These are phyloP conservation scores for Diadema setosum DNA, from an alignment of 35 echinoderm and acorn worm genomes.

Conservation along the genomic window DNA sequence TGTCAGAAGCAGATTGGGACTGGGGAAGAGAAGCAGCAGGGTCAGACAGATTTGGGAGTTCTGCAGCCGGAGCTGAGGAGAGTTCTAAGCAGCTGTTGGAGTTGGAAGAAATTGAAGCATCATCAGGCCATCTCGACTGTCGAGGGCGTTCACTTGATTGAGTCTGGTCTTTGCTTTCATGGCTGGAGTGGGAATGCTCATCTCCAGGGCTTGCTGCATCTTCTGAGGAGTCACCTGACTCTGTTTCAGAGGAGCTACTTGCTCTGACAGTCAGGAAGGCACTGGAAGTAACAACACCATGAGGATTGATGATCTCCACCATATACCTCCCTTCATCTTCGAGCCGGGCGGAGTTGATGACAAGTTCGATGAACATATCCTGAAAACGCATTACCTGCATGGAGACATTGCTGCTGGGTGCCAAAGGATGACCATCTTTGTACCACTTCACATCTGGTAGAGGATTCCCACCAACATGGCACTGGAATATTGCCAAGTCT, in stretches of 20 bases:
- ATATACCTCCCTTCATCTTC: slow-evolving; percentile 59
- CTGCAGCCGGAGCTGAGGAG: not conserved
- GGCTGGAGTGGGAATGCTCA: not conserved
- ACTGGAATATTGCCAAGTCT: slow-evolving; percentile 70
- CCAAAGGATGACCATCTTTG: slow-evolving; percentile 64
- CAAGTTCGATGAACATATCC: slow-evolving; percentile 54
- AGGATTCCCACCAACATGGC: slow-evolving; percentile 70
- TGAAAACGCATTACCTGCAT: slow-evolving; percentile 30
- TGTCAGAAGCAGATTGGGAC: not conserved
- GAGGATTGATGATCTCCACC: slow-evolving; percentile 32
- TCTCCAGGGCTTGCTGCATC: not conserved
- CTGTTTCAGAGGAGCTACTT: not conserved
- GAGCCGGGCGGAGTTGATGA: slow-evolving; percentile 26
- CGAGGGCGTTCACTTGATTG: not conserved
- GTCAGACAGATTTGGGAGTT: not conserved
- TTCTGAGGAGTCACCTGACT: too few relatives aligned
- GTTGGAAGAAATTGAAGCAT: not conserved
- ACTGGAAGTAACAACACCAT: slow-evolving; percentile 31
- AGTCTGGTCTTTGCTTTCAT: not conserved
- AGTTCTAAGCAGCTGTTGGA: not conserved
- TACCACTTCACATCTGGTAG: slow-evolving; percentile 70
- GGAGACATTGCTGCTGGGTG: slow-evolving; percentile 16
- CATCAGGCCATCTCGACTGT: not conserved
- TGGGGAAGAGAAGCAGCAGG: not conserved
- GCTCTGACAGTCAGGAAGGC: slow-evolving; percentile 57